Evolutionary conservation across 2,888 invertebrate species (phyloP).

Genomic region (Xylota sylvarum): DNA sequence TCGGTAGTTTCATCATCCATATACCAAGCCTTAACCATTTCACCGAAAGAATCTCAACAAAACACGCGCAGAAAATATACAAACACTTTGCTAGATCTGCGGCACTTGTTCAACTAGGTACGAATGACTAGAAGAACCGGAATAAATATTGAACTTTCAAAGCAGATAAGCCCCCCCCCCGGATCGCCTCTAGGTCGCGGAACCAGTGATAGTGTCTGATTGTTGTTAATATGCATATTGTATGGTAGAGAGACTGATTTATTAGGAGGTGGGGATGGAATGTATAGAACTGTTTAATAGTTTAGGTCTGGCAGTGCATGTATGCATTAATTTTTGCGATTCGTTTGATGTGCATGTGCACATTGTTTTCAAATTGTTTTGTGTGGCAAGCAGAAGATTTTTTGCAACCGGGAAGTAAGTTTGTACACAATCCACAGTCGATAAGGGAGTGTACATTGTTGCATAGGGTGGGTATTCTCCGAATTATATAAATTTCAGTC

Average conservation of each 20-base stretch:
- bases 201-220: not conserved
- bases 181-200: not conserved
- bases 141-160: conserved; percentile 10
- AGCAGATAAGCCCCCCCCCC: not conserved
- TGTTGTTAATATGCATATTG: not conserved
- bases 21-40: conserved; percentile 95
- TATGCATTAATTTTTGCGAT: not conserved
- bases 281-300: too few species aligned
- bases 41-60: conserved; percentile 77
- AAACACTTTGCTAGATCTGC: conserved; percentile 5
- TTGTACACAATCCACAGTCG: conserved; percentile 10
- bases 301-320: too few species aligned
- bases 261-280: not conserved
- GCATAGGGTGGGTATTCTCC: conserved; percentile 1
- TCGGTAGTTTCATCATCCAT: conserved; percentile 90
- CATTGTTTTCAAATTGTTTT: not conserved
- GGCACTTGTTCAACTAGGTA: conserved; percentile 10
- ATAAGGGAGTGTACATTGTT: not conserved
- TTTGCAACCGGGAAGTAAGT: not conserved
- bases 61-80: conserved; percentile 3
- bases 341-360: too few species aligned
- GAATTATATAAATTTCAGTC: too few species aligned
- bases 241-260: not conserved
- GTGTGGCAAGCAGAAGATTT: not conserved
- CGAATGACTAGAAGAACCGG: conserved; percentile 9